Evolutionary conservation across 2,888 invertebrate species (phyloP), one percentile per base, ranked within the genome.

Genomic region (Xanthia togata): DNA sequence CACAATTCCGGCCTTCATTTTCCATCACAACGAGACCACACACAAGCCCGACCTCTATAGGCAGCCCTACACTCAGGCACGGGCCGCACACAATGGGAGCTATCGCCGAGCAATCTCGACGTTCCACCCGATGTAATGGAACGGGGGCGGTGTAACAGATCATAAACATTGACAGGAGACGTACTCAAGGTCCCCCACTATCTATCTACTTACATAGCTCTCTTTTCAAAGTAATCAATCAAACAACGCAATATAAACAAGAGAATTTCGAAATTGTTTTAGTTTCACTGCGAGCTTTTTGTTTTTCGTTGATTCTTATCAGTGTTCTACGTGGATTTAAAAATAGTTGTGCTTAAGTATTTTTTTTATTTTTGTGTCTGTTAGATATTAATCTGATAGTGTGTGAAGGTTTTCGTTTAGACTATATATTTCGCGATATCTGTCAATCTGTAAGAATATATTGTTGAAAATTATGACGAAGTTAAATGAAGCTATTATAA

Each of bases 51-150:
- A 65, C 12, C 38, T 76, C 50, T 26, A n/a, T n/a, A 55, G 82
- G 20, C 89, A 91, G 69, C 92, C 92, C 91, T 92, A 86, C 50
- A 38, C 12, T 9, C 57, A 78, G 78, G 79, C 86, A 78, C 85
- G 87, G 81, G 85, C 84, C 84, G 87, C 84, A 91, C 88, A 94
- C 94, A 94, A 94, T 94, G 89, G 93, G 74, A 81, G 85, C 88
- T 93, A 94, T 93, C 93, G 83, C 79, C 67, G 85, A 79, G 73
- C 88, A 86, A 93, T 93, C 93, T 93, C 84, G 80, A 86, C 89
- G 89, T 88, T 88, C 85, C 87, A 88, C 72, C 88, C 89, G 83
- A 89, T 89, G 89, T 89, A 90, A 91, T 90, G 90, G 91, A 91
- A 89, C 90, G 84, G 89, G 83, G 90, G 90, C 89, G 89, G 88